Evolutionary conservation across 2,888 invertebrate genomes (phyloP), one percentile per base, ranked within the genome.

Genomic region (Zhuqinia jingwanae): DNA sequence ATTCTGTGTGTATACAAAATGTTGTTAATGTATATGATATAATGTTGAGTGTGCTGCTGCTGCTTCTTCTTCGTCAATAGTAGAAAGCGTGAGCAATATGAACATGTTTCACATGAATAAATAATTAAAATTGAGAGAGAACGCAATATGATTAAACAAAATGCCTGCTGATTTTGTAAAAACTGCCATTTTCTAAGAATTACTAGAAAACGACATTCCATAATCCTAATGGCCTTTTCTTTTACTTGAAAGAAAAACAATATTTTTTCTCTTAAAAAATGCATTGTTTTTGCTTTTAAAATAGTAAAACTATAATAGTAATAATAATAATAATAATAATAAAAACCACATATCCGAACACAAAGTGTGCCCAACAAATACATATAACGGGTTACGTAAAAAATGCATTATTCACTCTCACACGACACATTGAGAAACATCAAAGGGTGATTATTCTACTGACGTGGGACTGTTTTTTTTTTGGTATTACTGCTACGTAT

Each of bases 331-430:
- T n/a, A n/a, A n/a, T n/a, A n/a, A n/a, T n/a, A n/a, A n/a, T n/a
- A n/a, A n/a, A n/a, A 27, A 78, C n/a, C 36, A 36, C 70, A 65
- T 15, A 36, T 27, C 53, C 36, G 50, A 75, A 50, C 47, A 65
- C 25, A 82, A 60, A 47, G 82, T 82, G 82, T 82, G 82, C 58
- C 75, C 82, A 27, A 22, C 25, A 56, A 45, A 45, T 0, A 47
- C 15, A 36, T 45, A 20, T 82, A 82, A 82, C 82, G 82, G 82
- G 82, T 82, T 82, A 50, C 20, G 70, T 70, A 68, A 80, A 68
- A n/a, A 68, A 45, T 45, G 25, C 68, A 68, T 68, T 25, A 68
- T 80, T 10, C 15, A 1, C 42, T 36, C 36, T 17, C 10, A 42
- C 58, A 65, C 56, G 70, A 68, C 68, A 68, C 68, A 68, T 68